A percentile compares a stretch with the other conserved stretches of the same genome.
phyloP scores from a whole-genome alignment of 1,140 invertebrate species.

The Eriocheir sinensis region DNA sequence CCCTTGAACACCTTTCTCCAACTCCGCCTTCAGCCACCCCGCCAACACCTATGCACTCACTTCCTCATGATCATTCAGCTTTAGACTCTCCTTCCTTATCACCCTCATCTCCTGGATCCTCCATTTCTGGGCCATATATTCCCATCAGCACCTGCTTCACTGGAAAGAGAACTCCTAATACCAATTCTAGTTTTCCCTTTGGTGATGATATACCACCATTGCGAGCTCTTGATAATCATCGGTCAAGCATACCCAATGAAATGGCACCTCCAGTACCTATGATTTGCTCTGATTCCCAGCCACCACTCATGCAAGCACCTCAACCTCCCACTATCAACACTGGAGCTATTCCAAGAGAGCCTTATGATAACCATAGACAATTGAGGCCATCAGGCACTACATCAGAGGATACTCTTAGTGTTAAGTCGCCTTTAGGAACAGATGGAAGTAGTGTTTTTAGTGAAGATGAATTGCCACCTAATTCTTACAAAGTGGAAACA shows the following conservation, averaged over 20 bases:
- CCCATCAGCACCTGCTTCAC: slow-evolving; percentile 92
- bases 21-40: slow-evolving; percentile 68
- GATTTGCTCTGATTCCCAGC: slow-evolving; percentile 62
- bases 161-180: slow-evolving; percentile 84
- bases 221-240: slow-evolving; percentile 56
- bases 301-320: slow-evolving; percentile 60
- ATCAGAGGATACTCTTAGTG: slow-evolving; percentile 68
- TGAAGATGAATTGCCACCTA: slow-evolving; percentile 63
- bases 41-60: slow-evolving; percentile 61
- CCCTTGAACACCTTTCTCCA: slow-evolving; percentile 55
- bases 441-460: slow-evolving; percentile 72
- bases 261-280: slow-evolving; percentile 76
- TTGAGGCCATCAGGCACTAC: slow-evolving; percentile 62
- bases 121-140: slow-evolving; percentile 82
- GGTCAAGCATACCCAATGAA: slow-evolving; percentile 68
- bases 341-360: slow-evolving; percentile 71
- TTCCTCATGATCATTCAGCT: slow-evolving; percentile 80
- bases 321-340: slow-evolving; percentile 61
- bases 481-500: slow-evolving; percentile 51
- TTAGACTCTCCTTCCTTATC: slow-evolving; percentile 81
- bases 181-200: slow-evolving; percentile 79
- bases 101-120: slow-evolving; percentile 77
- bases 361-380: slow-evolving; percentile 63
- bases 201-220: slow-evolving; percentile 48
- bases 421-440: slow-evolving; percentile 66